Conservation (phyloP, 2,797 vertebrate species). For the Falco rusticolus region DNA sequence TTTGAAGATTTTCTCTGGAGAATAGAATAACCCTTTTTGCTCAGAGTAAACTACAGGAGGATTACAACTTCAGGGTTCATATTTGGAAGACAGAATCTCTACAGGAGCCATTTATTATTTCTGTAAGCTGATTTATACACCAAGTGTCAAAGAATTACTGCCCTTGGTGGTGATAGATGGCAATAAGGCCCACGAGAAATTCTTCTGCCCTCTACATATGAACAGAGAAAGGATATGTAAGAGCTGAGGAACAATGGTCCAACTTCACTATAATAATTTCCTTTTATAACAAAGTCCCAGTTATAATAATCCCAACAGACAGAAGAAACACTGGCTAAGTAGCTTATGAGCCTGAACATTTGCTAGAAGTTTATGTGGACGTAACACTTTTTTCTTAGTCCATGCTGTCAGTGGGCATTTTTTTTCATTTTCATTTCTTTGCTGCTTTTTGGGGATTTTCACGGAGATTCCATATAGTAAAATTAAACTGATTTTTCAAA, state of each 20-base stretch:
- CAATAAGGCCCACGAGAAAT: neutral
- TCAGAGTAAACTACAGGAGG: neutral
- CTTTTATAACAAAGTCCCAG: neutral
- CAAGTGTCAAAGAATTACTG: neutral
- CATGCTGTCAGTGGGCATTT: neutral
- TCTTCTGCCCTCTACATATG: neutral
- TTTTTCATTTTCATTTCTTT: neutral
- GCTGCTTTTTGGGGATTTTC: neutral
- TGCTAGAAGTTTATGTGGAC: neutral
- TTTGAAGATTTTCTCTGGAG: neutral
- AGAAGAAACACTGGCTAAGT: neutral
- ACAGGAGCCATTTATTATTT: neutral
- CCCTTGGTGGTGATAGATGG: neutral
- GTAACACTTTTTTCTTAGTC: neutral
- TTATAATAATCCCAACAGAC: neutral
- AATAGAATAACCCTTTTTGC: neutral
- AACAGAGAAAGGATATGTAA: neutral
- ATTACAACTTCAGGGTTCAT: neutral
- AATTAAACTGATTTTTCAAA: neutral
- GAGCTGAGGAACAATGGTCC: neutral
- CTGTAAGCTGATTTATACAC: neutral
- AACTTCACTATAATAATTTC: neutral
- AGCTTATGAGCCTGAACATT: neutral
- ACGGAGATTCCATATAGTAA: neutral
- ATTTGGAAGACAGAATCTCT: neutral